Conservation (phyloP, 2,113 vertebrate species). For the Monarcha castaneiventris region DNA sequence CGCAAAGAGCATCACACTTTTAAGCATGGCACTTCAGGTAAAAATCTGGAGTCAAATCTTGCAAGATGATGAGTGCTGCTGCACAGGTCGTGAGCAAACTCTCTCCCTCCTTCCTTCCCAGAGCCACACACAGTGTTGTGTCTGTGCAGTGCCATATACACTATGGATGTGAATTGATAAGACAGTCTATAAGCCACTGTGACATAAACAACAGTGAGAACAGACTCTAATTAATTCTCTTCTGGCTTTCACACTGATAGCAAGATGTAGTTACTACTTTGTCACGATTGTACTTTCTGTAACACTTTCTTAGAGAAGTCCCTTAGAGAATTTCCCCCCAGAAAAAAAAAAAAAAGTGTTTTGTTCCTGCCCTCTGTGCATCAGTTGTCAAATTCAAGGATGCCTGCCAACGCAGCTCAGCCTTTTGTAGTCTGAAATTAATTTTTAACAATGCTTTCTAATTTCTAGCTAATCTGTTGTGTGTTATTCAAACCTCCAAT, state of each 20-base stretch:
- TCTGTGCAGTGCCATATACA: not conserved
- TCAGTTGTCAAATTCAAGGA: conserved; percentile 39
- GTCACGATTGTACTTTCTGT: not conserved
- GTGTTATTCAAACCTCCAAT: conserved; percentile 4
- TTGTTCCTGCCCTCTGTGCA: not conserved
- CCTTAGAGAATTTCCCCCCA: not conserved
- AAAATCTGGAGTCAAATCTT: not conserved
- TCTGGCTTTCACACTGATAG: not conserved
- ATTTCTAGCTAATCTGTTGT: conserved; percentile 3
- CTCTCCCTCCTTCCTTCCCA: not conserved
- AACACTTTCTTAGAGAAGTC: not conserved
- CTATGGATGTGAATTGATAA: no score
- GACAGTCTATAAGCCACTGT: not conserved
- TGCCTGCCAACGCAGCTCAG: not conserved
- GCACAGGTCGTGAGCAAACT: not conserved
- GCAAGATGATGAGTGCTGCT: not conserved
- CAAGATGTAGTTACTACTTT: not conserved
- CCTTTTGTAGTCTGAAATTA: conserved; percentile 44
- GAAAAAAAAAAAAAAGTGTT: not conserved
- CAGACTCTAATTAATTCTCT: not conserved
- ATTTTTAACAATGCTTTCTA: conserved; percentile 34
- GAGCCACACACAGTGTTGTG: fast-evolving
- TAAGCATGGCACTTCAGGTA: not conserved
- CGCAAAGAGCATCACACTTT: not conserved
- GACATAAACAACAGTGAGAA: not conserved